These are phyloP conservation scores for Psococerastis gibbosa DNA, from an alignment of 2,888 invertebrate genomes.

Conservation along the genomic window DNA sequence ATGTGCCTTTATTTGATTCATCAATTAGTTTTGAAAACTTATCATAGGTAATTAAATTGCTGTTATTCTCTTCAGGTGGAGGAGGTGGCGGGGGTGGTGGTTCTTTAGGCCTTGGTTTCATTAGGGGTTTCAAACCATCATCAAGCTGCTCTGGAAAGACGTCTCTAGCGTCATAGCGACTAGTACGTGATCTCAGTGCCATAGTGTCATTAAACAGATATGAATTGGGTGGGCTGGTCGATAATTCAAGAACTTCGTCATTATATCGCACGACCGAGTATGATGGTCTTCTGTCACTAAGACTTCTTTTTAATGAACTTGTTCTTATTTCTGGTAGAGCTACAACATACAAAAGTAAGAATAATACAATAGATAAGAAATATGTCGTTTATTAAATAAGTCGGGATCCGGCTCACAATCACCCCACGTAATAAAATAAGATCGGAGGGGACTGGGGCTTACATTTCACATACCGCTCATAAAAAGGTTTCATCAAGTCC, in stretches of 20 bases:
- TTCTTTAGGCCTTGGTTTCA: conserved; percentile 26
- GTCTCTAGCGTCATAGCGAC: conserved; percentile 16
- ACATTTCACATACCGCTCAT: no score
- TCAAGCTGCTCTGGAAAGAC: conserved; percentile 12
- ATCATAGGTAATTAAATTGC: conserved; percentile 3
- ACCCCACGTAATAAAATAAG: no score
- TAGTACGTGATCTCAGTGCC: conserved; percentile 43
- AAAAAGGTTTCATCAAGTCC: no score
- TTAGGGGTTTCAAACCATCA: conserved; percentile 11
- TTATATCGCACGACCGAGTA: conserved; percentile 20
- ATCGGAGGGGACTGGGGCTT: no score
- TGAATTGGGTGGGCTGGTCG: conserved; percentile 15
- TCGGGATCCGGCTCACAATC: no score
- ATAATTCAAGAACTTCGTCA: conserved; percentile 30
- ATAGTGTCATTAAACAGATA: conserved; percentile 58
- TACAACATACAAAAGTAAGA: no score
- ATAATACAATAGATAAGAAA: no score
- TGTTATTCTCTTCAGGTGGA: conserved; percentile 17
- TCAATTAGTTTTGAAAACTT: conserved; percentile 3
- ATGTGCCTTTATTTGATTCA: conserved; percentile 14
- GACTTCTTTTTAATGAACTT: conserved; percentile 10
- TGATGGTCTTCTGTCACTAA: conserved; percentile 12
- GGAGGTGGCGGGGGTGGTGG: conserved; percentile 30
- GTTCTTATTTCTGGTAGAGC: no score
- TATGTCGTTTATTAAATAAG: no score